Evolutionary conservation across 2,797 vertebrate species (phyloP).

Genomic region (Hylomyscus alleni): DNA sequence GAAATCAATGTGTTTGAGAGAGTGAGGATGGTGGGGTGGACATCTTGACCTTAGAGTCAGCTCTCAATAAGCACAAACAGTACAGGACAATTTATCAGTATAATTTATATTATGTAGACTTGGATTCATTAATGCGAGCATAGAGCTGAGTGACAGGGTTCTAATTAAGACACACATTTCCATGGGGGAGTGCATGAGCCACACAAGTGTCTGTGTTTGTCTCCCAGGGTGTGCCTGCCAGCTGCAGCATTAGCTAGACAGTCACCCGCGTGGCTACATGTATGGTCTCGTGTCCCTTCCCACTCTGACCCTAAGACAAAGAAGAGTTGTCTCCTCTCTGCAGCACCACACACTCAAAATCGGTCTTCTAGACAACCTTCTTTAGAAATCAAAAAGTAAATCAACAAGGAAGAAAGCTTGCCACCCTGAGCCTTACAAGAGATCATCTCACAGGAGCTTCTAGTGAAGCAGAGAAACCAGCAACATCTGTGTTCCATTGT

Average conservation of each 20-base stretch:
- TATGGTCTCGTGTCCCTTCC: fast-evolving
- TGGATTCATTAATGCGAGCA: not conserved
- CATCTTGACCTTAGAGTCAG: not conserved
- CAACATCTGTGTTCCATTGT: fast-evolving
- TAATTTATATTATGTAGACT: not conserved
- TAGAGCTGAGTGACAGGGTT: not conserved
- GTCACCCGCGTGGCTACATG: fast-evolving
- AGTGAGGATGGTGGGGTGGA: not conserved
- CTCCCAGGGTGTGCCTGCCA: fast-evolving
- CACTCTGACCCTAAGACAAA: not conserved
- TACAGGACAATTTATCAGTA: not conserved
- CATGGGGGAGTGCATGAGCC: not conserved
- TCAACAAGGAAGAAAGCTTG: not conserved
- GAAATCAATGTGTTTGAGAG: not conserved
- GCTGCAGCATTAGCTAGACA: fast-evolving
- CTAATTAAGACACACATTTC: not conserved
- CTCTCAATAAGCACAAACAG: not conserved
- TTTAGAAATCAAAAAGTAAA: slow-evolving; percentile 55
- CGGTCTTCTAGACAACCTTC: not conserved
- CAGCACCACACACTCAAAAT: not conserved
- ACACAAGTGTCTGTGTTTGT: not conserved
- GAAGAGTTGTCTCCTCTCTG: not conserved
- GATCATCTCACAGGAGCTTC: not conserved
- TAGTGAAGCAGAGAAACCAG: not conserved
- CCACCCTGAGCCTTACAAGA: not conserved